Percentiles rank a stretch among this genome's conserved stretches.
phyloP scores from a whole-genome alignment of 2,797 vertebrate species.

The Falco concolor region DNA sequence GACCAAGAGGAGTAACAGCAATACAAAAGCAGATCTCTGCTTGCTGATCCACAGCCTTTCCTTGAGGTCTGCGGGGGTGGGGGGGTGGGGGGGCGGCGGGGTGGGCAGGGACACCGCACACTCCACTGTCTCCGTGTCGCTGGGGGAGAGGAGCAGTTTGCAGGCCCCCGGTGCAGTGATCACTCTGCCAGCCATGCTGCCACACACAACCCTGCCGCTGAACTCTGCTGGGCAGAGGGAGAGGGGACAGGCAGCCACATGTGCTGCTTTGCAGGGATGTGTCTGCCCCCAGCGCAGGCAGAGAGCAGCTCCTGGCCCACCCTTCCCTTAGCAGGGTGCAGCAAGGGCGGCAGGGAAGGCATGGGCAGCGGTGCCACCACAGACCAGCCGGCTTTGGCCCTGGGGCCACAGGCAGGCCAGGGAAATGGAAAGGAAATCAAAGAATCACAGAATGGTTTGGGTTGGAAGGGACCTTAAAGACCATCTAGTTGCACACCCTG shows the following conservation, averaged over 20 bases:
- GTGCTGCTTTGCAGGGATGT: not conserved
- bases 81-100: not conserved
- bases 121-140: not conserved
- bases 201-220: not conserved
- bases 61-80: not conserved
- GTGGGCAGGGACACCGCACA: not conserved
- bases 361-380: not conserved
- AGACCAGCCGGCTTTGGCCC: not conserved
- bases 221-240: not conserved
- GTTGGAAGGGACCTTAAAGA: too few relatives aligned
- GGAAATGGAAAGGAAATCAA: not conserved
- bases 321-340: not conserved
- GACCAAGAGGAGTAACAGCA: not conserved
- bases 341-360: not conserved
- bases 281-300: not conserved
- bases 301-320: not conserved
- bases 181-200: rapidly evolving
- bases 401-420: not conserved
- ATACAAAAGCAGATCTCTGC: not conserved
- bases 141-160: not conserved
- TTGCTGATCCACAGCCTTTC: not conserved
- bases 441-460: too few relatives aligned
- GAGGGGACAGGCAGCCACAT: not conserved
- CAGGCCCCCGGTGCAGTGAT: not conserved
- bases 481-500: too few relatives aligned